Base-by-base conservation (phyloP, 2,113 vertebrate species). In the Gallinago paraguaiae region DNA sequence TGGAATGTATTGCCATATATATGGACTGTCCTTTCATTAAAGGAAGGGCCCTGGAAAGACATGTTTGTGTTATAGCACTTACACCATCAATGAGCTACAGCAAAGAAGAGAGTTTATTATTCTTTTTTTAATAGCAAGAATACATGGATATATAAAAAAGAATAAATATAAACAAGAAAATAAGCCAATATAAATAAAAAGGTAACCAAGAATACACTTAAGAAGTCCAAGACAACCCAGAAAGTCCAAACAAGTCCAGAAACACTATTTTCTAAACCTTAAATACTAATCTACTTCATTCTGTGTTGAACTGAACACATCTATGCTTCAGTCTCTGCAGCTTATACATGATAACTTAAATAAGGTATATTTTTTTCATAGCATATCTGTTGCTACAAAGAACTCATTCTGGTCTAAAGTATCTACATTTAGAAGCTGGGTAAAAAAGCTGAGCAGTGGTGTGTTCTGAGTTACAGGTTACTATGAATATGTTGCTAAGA, bases 41-140 rank as follows among this genome's bases (percentile, higher is more conserved):
- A 68, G 6, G 4, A 48, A 33, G 3, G 3, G 3, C 7, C 4
- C 3, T 67, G 7, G 18, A 77, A 85, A 33, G 20, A 57, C 33
- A 5, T 68, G 7, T 6, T 35, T 53, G 6, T 59, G 17, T 75
- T 85, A 35, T 3, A 43, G 7, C 22, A n/a, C 4, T 53, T 82
- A 11, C 2, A 46, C 6, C 2, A 51, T 43, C 17, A 48, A 28
- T 0, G 0, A 74, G 8, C 6, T n/a, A 54, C 2, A 37, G 2
- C 4, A 33, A 46, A 90, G 3, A 75, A 59, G 1, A 9, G 3
- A 35, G 13, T 28, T 39, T 15, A 6, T 7, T 51, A 10, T 41
- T 20, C 56, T n/a, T 60, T 31, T 31, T 4, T 22, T 7, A 10
- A 17, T 41, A 9, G 2, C 2, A 33, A 23, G 28, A 53, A 77